Base-by-base conservation (phyloP, 2,113 vertebrate species). In the Callionymus lyra region DNA sequence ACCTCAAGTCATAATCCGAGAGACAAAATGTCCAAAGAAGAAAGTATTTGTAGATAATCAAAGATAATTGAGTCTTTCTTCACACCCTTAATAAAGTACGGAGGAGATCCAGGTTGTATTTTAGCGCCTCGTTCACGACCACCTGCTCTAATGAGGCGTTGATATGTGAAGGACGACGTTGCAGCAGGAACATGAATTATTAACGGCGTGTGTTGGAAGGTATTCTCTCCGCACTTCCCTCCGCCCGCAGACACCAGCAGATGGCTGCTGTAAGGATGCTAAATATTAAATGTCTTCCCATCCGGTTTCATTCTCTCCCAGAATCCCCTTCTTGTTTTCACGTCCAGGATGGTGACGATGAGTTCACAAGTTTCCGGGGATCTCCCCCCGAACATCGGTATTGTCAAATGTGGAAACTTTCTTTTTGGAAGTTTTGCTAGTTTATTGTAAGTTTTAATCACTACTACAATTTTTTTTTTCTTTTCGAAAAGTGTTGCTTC, bases 161-260 rank as follows among this genome's bases (percentile, higher is more conserved):
- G 34, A 33, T 44, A 46, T 72, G 55, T 21, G 49, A 34, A 68
- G 76, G 76, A 78, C 76, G 79, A 63, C 52, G 36, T 70, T 68
- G 59, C 54, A 58, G 52, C 72, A 49, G 42, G 39, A 42, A 13
- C 46, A 79, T 85, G 74, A 84, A 85, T 87, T 82, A 87, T 84
- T 81, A 73, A 87, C 66, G 71, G 63, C 80, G 68, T 82, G 80
- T 76, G 82, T 74, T 75, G 59, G 65, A 81, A 59, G 72, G 64
- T 57, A 61, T 74, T 50, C 55, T 50, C 55, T 53, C 61, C 61
- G 15, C 61, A 49, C 50, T 62, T 52, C 34, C 44, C 59, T 45
- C 50, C 41, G 55, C 66, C 76, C 75, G 44, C 66, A 69, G 72
- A 61, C 56, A 59, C 58, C 49, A 59, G 68, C 83, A 84, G 83